Percentiles rank a stretch among this genome's conserved stretches.
These are phyloP conservation scores for Castor canadensis DNA, from an alignment of 2,113 vertebrate species.

Conservation along the genomic window DNA sequence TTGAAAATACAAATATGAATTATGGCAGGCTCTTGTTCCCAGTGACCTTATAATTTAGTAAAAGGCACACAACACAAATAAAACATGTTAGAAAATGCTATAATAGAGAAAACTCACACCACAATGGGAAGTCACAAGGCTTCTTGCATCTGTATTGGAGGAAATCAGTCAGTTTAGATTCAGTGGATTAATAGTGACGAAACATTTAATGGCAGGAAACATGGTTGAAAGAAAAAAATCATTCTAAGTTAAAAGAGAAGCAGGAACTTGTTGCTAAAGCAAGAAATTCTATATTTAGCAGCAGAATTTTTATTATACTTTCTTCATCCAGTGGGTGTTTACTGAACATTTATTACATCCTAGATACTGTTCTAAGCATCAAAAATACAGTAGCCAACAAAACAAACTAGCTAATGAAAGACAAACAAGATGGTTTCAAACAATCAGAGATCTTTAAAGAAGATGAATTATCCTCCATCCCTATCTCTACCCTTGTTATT, in stretches of 20 bases:
- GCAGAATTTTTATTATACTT: not conserved
- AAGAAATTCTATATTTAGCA: not conserved
- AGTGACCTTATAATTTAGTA: conserved; percentile 36
- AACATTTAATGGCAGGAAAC: not conserved
- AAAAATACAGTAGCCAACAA: not conserved
- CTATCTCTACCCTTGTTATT: not conserved
- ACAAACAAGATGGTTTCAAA: not conserved
- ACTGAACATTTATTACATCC: not conserved
- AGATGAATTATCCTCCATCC: not conserved
- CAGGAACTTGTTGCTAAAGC: not conserved
- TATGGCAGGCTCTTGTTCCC: not conserved
- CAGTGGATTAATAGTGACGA: not conserved
- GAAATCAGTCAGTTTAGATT: not conserved
- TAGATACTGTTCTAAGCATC: not conserved
- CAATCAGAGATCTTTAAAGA: not conserved
- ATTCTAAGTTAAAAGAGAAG: not conserved
- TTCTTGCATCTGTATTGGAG: not conserved
- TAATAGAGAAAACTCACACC: not conserved
- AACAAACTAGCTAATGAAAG: not conserved
- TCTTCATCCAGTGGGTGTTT: not conserved
- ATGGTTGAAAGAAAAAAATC: not conserved
- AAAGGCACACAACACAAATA: not conserved
- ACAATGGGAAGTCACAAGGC: not conserved
- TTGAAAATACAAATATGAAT: conserved; percentile 37
- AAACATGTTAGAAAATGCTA: not conserved